These are phyloP conservation scores for Molanna angustata DNA, from an alignment of 2,888 invertebrate species.

Conservation along the genomic window DNA sequence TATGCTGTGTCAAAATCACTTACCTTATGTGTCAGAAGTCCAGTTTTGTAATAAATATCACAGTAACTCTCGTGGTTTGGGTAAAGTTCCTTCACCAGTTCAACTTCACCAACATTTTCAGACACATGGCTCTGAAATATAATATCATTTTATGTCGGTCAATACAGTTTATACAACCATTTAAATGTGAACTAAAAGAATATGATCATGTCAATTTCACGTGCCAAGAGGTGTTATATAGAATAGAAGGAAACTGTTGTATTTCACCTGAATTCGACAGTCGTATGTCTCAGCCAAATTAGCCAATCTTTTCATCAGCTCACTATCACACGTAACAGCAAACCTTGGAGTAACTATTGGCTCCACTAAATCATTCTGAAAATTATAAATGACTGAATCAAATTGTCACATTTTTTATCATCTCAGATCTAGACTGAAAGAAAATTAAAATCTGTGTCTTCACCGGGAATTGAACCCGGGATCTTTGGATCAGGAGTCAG, in stretches of 20 bases:
- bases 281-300: constrained; percentile 63
- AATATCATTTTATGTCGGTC: too few species aligned
- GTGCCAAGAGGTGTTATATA: too few species aligned
- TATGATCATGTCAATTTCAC: too few species aligned
- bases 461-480: too few species aligned
- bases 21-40: constrained; percentile 61
- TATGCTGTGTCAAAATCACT: too few species aligned
- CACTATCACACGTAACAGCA: constrained; percentile 72
- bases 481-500: too few species aligned
- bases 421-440: too few species aligned
- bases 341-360: constrained; percentile 85
- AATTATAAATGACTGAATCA: constrained; percentile 24
- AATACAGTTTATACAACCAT: too few species aligned
- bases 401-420: too few species aligned
- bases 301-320: constrained; percentile 67
- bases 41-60: constrained; percentile 71
- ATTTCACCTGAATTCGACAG: constrained; percentile 69
- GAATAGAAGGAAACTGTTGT: too few species aligned
- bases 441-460: too few species aligned
- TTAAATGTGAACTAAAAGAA: too few species aligned
- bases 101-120: constrained; percentile 73
- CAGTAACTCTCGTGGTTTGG: constrained; percentile 63
- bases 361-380: constrained; percentile 65
- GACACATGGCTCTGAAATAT: constrained; percentile 77
- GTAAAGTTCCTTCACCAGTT: constrained; percentile 58